phyloP scores from a whole-genome alignment of 2,888 invertebrate species.

The Clitarchus hookeri region DNA sequence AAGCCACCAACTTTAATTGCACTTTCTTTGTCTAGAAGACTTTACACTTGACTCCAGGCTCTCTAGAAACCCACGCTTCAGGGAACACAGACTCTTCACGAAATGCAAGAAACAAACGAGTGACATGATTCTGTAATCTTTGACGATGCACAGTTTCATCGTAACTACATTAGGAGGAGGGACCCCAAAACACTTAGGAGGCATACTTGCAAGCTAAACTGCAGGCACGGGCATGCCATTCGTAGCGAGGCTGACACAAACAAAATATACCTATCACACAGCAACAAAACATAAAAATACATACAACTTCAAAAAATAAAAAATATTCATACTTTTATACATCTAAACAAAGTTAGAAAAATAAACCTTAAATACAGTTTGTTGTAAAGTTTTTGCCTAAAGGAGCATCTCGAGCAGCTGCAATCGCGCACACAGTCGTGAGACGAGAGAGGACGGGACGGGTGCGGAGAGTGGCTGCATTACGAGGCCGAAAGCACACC shows the following conservation, averaged over 20 bases:
- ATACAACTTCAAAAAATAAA: not conserved
- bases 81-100: not conserved
- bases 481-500: conserved; percentile 25
- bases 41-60: not conserved
- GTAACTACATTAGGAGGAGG: not conserved
- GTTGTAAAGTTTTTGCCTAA: not conserved
- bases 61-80: not conserved
- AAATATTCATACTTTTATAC: not conserved
- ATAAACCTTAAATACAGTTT: not conserved
- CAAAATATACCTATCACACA: not conserved
- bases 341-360: not conserved
- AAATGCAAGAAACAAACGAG: not conserved
- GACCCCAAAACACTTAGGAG: not conserved
- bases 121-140: not conserved
- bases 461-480: not conserved
- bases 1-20: not conserved
- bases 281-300: not conserved
- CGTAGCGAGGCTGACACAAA: not conserved
- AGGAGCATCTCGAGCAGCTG: not conserved
- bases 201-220: not conserved
- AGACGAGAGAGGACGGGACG: not conserved
- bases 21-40: not conserved
- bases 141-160: not conserved
- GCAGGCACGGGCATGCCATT: not conserved
- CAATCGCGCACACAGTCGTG: not conserved